Base-by-base conservation (phyloP, 2,888 invertebrate species). In the Cephonodes hylas region DNA sequence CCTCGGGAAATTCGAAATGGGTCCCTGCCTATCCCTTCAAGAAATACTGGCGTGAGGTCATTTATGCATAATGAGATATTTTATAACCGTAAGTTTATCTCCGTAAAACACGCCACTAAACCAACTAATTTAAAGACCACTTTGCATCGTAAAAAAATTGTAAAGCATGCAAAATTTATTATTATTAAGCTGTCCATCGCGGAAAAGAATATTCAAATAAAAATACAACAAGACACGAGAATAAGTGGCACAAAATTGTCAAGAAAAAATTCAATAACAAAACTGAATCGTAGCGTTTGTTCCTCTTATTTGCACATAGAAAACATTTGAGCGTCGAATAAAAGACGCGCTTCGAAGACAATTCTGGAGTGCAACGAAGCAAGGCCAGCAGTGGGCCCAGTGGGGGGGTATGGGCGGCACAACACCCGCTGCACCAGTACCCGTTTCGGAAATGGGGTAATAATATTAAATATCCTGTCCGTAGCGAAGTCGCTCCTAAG, bases 391-490 rank as follows among this genome's bases (percentile, higher is more conserved):
- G 53, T 53, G 53, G 53, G 53, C 31, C 15, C 27, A 18, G 7
- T 15, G 31, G 53, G 27, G 18, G 44, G 44, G 34, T 1, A 13
- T 13, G 13, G 53, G 25, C 31, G 53, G 31, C 31, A 13, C 10
- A 18, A 31, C 53, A 53, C 45, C 45, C 45, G 13, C 45, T 22
- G 45, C 53, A 53, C 27, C 27, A 53, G 18, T 7, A n/a, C 8
- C 48, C 53, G 53, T 53, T 53, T 31, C 27, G 53, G 60, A 60
- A 60, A 60, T 60, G 27, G 42, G 18, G 38, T 60, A 60, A 60
- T 60, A 48, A 53, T 60, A 53, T 53, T 53, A 53, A 60, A 60
- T 60, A 60, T 60, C 53, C 42, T 42, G 42, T 60, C 27, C n/a
- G 58, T 10, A 34, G 42, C 8, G 56, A 8, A 18, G 15, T 23